Conservation (phyloP, 2,113 vertebrate genomes). For the Forbesichthys papilliferus region DNA sequence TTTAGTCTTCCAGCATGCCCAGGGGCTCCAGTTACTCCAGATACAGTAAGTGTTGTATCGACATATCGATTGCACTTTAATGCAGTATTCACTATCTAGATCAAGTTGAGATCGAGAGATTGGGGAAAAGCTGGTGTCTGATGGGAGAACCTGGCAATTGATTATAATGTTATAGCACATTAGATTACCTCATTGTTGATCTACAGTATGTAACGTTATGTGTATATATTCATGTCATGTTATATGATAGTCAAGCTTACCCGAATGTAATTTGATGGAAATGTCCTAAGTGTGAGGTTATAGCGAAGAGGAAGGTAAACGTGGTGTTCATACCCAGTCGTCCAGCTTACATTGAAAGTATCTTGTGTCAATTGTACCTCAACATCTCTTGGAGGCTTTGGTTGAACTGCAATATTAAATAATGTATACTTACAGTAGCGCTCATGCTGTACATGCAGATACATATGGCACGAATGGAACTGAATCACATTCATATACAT, state of each 20-base stretch:
- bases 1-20: conserved; percentile 8
- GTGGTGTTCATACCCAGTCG: conserved; percentile 37
- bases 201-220: too few relatives aligned
- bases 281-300: conserved; percentile 24
- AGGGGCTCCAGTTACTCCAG: conserved; percentile 55
- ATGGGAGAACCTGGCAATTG: too few relatives aligned
- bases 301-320: rapidly evolving
- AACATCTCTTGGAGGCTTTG: conserved; percentile 31
- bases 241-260: conserved; percentile 21
- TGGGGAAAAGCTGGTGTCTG: conserved; percentile 10
- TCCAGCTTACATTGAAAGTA: conserved; percentile 42
- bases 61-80: conserved; percentile 25
- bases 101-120: rapidly evolving
- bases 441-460: background rate
- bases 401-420: conserved; percentile 56
- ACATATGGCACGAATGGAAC: background rate
- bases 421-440: background rate
- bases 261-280: rapidly evolving
- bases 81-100: conserved; percentile 11
- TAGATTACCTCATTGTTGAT: background rate
- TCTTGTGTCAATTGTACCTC: conserved; percentile 16
- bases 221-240: too few relatives aligned
- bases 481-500: too few relatives aligned
- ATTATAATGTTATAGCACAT: background rate
- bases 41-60: rapidly evolving